phyloP scores from a whole-genome alignment of 2,797 vertebrate species.

The Karalla daura region DNA sequence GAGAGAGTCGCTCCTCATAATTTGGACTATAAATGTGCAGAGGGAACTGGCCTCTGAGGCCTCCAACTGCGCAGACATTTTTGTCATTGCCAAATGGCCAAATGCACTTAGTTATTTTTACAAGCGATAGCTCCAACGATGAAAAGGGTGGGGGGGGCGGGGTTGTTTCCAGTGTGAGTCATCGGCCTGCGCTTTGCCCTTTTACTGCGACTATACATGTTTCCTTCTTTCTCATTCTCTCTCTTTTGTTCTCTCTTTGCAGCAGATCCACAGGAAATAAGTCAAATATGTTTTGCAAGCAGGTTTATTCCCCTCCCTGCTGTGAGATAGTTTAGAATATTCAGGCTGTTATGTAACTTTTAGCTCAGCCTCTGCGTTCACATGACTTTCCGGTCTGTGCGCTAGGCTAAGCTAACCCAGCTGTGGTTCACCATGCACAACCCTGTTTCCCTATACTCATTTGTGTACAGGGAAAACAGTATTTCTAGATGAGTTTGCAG shows the following conservation, averaged over 20 bases:
- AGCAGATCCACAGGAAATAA: too few relatives aligned
- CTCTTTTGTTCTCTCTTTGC: background rate
- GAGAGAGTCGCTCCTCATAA: constrained; percentile 55
- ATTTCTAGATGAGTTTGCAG: too few relatives aligned
- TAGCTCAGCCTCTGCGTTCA: too few relatives aligned
- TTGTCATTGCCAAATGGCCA: constrained; percentile 69
- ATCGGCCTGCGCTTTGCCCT: constrained; percentile 23
- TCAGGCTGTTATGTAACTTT: too few relatives aligned
- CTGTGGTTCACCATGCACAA: too few relatives aligned
- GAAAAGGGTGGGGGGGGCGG: constrained; percentile 28
- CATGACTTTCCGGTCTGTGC: too few relatives aligned
- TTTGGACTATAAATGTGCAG: constrained; percentile 59
- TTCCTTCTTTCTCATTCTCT: background rate
- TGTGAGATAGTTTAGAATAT: too few relatives aligned
- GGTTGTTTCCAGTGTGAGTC: constrained; percentile 40
- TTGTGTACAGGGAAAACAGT: too few relatives aligned
- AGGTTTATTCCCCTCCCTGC: too few relatives aligned
- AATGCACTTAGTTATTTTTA: constrained; percentile 77
- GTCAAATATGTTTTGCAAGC: too few relatives aligned
- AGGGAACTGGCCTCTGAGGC: constrained; percentile 59
- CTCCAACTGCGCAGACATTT: constrained; percentile 68
- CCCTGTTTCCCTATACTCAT: too few relatives aligned
- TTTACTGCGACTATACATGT: background rate
- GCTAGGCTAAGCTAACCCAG: too few relatives aligned
- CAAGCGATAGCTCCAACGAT: constrained; percentile 62